These are phyloP conservation scores for Stratiomys singularior DNA, from an alignment of 2,888 invertebrate species.

Conservation along the genomic window DNA sequence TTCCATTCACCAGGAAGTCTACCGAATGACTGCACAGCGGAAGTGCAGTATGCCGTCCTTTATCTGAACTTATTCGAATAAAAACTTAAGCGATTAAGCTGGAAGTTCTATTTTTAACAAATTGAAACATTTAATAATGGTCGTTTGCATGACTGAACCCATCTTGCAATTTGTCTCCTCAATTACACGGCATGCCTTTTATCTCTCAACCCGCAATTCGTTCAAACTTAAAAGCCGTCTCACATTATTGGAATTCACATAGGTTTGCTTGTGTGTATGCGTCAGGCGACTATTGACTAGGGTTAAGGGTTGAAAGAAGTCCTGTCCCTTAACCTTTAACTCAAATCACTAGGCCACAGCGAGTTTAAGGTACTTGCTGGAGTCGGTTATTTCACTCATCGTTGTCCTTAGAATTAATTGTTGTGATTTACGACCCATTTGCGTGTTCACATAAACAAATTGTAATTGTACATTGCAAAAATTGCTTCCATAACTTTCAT, in stretches of 20 bases:
- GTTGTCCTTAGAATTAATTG: background rate
- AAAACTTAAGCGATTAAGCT: background rate
- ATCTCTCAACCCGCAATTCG: background rate
- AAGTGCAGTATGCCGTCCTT: constrained; percentile 4
- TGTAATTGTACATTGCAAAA: constrained; percentile 10
- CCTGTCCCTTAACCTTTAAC: too few species aligned
- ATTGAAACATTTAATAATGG: constrained; percentile 3
- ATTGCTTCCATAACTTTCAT: constrained; percentile 9
- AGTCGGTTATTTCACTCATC: background rate
- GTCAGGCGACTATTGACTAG: too few species aligned
- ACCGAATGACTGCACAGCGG: background rate
- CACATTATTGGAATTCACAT: too few species aligned
- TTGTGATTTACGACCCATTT: background rate
- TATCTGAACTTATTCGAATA: background rate
- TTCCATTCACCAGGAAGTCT: background rate
- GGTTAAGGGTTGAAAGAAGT: too few species aligned
- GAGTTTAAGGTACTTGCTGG: too few species aligned
- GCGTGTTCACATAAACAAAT: constrained; percentile 16
- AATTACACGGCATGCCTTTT: background rate
- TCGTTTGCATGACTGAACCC: constrained; percentile 24
- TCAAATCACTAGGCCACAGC: too few species aligned
- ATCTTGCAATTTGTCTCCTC: constrained; percentile 26
- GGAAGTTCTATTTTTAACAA: background rate
- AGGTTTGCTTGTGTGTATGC: too few species aligned
- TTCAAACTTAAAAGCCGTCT: background rate